These are phyloP conservation scores for Montipora foliosa DNA, from an alignment of 64 coral and sea anemone species.

Conservation along the genomic window DNA sequence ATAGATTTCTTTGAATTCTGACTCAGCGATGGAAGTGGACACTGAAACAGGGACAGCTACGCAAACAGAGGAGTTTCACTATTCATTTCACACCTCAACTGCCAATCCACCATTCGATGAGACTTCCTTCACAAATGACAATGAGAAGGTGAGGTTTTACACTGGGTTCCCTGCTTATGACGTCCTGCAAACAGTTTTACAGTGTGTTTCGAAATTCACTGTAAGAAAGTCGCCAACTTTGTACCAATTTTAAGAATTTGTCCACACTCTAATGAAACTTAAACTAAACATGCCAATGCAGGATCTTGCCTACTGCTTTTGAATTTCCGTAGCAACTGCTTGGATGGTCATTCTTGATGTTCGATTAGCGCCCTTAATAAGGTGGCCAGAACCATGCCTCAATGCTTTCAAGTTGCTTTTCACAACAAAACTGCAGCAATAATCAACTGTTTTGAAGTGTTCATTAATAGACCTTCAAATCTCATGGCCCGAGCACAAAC, in stretches of 20 bases:
- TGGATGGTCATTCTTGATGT: neutral
- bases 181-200: neutral
- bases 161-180: conserved; percentile 13
- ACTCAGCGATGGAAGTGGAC: too few species aligned
- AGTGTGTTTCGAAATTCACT: neutral
- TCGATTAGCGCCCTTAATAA: neutral
- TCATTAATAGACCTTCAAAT: neutral
- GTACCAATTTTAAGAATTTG: conserved; percentile 26
- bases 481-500: neutral
- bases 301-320: neutral
- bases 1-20: too few species aligned
- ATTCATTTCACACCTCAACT: neutral
- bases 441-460: conserved; percentile 3
- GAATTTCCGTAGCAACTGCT: neutral
- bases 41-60: too few species aligned
- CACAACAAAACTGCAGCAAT: neutral
- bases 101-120: too few species aligned
- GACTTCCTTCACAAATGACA: neutral
- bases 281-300: conserved; percentile 21
- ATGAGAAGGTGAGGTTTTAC: conserved; percentile 24
- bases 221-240: neutral
- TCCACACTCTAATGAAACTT: neutral
- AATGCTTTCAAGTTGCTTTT: conserved; percentile 7
- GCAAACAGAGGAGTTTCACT: neutral
- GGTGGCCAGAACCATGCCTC: conserved; percentile 19